Evolutionary conservation across 2,797 vertebrate species (phyloP).

Genomic region (Ataeniobius toweri): DNA sequence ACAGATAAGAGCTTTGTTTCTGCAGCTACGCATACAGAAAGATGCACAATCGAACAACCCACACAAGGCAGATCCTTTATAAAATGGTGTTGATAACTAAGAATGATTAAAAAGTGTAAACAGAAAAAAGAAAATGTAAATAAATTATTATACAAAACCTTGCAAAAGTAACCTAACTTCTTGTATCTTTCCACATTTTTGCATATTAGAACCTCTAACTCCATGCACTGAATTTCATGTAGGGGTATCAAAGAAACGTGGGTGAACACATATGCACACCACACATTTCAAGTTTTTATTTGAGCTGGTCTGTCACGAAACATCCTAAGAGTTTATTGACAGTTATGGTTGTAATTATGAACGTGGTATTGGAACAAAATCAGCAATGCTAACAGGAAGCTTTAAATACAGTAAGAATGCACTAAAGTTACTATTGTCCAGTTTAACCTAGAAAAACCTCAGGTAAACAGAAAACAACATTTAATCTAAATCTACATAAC

Average conservation of each 20-base stretch:
- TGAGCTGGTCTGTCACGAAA: not conserved
- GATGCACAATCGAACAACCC: not conserved
- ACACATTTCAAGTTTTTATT: not conserved
- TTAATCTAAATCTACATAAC: conserved; percentile 13
- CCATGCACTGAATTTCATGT: too few species aligned
- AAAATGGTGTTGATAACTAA: not conserved
- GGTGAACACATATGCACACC: too few species aligned
- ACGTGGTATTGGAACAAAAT: not conserved
- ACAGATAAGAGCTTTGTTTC: not conserved
- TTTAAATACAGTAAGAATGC: not conserved
- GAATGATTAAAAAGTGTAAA: not conserved
- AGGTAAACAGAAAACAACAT: conserved; percentile 15
- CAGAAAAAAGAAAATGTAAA: not conserved
- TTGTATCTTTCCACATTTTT: too few species aligned
- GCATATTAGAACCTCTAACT: too few species aligned
- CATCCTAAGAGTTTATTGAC: not conserved
- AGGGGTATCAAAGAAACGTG: too few species aligned
- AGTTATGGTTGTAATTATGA: not conserved
- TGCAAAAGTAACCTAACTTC: too few species aligned
- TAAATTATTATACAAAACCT: too few species aligned
- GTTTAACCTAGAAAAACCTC: conserved; percentile 2
- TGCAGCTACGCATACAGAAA: not conserved
- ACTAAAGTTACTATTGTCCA: not conserved
- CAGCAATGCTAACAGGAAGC: not conserved
- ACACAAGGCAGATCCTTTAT: not conserved